Evolutionary conservation across 2,888 invertebrate species (phyloP).

Genomic region (Electrophaes corylata): DNA sequence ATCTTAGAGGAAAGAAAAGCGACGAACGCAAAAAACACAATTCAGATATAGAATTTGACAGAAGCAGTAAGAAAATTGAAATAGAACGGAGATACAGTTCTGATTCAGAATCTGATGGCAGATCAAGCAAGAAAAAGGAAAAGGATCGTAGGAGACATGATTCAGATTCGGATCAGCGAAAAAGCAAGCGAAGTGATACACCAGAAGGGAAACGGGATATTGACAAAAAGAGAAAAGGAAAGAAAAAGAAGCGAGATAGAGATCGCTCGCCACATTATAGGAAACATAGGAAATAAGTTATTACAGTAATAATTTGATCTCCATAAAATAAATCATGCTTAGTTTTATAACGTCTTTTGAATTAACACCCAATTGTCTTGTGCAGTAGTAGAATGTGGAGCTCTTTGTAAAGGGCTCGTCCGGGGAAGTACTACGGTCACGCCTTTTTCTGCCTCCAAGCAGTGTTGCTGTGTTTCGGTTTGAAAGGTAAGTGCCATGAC

Average conservation of each 20-base stretch:
- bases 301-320: constrained; percentile 29
- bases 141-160: constrained; percentile 40
- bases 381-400: no score
- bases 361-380: neutral
- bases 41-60: constrained; percentile 51
- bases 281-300: constrained; percentile 75
- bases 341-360: constrained; percentile 11
- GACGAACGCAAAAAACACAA: constrained; percentile 27
- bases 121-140: constrained; percentile 43
- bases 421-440: no score
- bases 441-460: no score
- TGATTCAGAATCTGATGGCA: constrained; percentile 53
- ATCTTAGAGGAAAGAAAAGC: constrained; percentile 42
- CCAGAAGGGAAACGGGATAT: constrained; percentile 76
- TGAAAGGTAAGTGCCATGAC: no score
- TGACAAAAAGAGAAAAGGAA: constrained; percentile 84
- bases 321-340: constrained; percentile 26
- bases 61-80: constrained; percentile 48
- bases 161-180: constrained; percentile 51
- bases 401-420: no score
- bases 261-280: constrained; percentile 80
- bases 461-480: no score
- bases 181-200: constrained; percentile 53
- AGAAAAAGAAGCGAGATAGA: constrained; percentile 81
- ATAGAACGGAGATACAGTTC: constrained; percentile 63